Conservation (phyloP, 2,113 vertebrate species). For the Arizona elegans region DNA sequence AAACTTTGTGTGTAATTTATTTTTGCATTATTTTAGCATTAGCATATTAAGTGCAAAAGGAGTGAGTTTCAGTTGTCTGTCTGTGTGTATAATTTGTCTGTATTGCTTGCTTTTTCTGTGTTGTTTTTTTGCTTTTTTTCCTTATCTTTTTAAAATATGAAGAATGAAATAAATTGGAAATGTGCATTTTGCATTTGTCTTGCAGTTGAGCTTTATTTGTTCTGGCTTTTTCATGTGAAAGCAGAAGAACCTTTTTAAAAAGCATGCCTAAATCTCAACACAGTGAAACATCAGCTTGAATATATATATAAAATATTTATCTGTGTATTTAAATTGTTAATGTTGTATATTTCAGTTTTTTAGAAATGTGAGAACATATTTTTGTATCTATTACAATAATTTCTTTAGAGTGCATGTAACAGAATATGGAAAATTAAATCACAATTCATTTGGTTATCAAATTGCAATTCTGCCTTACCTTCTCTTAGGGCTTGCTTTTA, state of each 20-base stretch:
- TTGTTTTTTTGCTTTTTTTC: constrained; percentile 31
- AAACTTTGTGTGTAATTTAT: constrained; percentile 47
- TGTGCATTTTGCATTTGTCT: constrained; percentile 42
- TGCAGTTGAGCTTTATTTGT: constrained; percentile 30
- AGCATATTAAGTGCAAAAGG: constrained; percentile 45
- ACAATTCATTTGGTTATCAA: constrained; percentile 26
- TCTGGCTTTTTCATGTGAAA: constrained; percentile 46
- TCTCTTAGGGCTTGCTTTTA: constrained; percentile 24
- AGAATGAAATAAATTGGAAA: constrained; percentile 55
- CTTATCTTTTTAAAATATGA: constrained; percentile 36
- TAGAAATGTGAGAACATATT: constrained; percentile 29
- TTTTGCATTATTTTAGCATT: constrained; percentile 56
- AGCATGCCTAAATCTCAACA: constrained; percentile 57
- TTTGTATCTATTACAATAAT: constrained; percentile 25
- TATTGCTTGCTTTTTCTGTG: constrained; percentile 68
- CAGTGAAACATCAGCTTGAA: constrained; percentile 51
- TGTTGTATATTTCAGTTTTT: neutral
- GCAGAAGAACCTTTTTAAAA: constrained; percentile 29
- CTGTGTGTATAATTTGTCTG: constrained; percentile 50
- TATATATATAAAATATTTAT: constrained; percentile 51
- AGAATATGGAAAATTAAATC: neutral
- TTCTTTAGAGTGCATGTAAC: constrained; percentile 16
- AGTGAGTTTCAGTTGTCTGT: constrained; percentile 11
- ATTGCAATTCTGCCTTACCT: constrained; percentile 25
- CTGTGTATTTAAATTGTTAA: constrained; percentile 41